Evolutionary conservation across 2,888 invertebrate genomes (phyloP).

Genomic region (Troilus luridus): DNA sequence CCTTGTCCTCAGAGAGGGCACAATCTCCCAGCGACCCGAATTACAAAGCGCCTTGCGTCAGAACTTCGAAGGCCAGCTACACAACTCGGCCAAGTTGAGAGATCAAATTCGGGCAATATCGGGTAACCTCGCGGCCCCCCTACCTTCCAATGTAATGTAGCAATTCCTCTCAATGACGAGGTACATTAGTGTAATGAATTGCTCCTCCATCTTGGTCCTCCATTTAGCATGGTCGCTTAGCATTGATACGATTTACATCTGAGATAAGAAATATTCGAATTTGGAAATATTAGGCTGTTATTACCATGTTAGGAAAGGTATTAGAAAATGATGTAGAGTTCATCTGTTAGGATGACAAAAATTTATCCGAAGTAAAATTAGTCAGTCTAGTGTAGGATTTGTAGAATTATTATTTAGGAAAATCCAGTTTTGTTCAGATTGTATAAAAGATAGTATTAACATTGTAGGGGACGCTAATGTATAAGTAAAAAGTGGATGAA

Average conservation of each 20-base stretch:
- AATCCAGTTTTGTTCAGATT: no score
- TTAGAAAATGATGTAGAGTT: background rate
- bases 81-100: conserved; percentile 23
- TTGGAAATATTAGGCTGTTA: background rate
- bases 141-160: background rate
- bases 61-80: background rate
- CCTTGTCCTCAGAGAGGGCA: background rate
- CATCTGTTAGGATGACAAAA: background rate
- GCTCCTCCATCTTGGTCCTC: background rate
- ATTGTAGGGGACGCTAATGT: no score
- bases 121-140: background rate
- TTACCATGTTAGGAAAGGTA: background rate
- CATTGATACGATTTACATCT: background rate
- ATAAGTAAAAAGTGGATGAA: no score
- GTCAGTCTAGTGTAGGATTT: no score
- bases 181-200: background rate
- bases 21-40: conserved; percentile 23
- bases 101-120: conserved; percentile 37
- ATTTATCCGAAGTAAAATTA: background rate
- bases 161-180: background rate
- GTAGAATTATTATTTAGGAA: no score
- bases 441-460: no score
- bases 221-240: background rate
- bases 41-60: conserved; percentile 31
- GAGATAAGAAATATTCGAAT: background rate